These are phyloP conservation scores for Escarpia spicata DNA, from an alignment of 2,888 invertebrate species.

Conservation along the genomic window DNA sequence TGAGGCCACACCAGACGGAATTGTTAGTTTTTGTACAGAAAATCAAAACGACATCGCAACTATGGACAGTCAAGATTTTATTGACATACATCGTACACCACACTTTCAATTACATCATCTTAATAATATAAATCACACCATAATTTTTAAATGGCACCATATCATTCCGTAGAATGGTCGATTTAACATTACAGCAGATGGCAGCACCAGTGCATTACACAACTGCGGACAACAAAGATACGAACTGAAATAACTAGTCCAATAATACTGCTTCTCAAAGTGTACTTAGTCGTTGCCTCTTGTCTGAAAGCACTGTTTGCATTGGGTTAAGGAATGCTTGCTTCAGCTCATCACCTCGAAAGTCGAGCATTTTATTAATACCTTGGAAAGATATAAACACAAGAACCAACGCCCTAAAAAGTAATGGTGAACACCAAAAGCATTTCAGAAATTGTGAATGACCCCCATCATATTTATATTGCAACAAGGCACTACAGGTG, in stretches of 20 bases:
- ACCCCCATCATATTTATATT: not conserved
- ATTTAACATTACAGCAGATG: not conserved
- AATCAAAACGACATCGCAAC: not conserved
- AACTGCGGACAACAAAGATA: not conserved
- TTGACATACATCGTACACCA: not conserved
- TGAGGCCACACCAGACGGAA: not conserved
- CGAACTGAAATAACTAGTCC: not conserved
- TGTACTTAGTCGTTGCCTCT: not conserved
- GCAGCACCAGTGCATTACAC: not conserved
- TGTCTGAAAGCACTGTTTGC: not conserved
- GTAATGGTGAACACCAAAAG: not conserved
- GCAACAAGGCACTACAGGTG: not conserved
- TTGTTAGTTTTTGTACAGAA: not conserved
- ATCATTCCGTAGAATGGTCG: not conserved
- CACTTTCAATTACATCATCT: conserved; percentile 8
- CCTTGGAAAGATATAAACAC: not conserved
- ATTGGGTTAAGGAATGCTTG: not conserved
- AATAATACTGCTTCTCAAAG: not conserved
- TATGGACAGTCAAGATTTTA: not conserved
- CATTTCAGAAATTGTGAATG: not conserved
- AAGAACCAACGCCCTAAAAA: not conserved
- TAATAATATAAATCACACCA: not conserved
- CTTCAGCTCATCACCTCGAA: not conserved
- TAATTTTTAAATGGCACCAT: not conserved
- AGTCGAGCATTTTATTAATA: not conserved